Evolutionary conservation across 2,113 vertebrate species (phyloP).

Genomic region (Myocastor coypus): DNA sequence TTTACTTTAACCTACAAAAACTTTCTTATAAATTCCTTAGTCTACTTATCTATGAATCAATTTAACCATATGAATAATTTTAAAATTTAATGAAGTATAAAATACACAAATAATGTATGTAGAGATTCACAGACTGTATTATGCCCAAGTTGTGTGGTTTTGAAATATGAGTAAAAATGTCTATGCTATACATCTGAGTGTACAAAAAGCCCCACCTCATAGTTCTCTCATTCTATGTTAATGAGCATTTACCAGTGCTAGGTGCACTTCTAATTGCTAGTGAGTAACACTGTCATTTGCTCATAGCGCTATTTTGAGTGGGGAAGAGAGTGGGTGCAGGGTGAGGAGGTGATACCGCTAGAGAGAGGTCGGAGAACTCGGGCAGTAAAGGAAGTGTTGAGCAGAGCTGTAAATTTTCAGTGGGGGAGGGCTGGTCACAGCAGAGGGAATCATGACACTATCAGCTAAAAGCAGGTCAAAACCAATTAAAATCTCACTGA

Average conservation of each 20-base stretch:
- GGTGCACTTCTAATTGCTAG: background rate
- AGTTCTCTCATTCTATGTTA: conserved; percentile 18
- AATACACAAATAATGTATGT: background rate
- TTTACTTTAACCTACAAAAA: conserved; percentile 38
- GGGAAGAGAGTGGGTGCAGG: background rate
- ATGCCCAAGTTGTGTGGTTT: background rate
- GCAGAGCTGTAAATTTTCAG: background rate
- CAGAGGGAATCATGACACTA: background rate
- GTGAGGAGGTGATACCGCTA: too few relatives aligned
- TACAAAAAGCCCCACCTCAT: background rate
- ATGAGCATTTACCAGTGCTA: background rate
- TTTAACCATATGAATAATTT: background rate
- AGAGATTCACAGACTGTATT: background rate
- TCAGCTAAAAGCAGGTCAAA: background rate
- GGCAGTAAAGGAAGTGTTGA: background rate
- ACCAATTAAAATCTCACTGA: background rate
- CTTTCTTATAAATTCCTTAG: background rate
- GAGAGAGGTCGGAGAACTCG: background rate
- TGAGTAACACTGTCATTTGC: background rate
- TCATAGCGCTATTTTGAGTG: background rate
- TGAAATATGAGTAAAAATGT: background rate
- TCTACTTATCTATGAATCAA: background rate
- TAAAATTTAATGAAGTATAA: background rate
- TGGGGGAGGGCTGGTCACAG: background rate
- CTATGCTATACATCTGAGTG: background rate